Percentiles rank a stretch among this genome's conserved stretches.
phyloP scores from a whole-genome alignment of 2,888 invertebrate genomes.

The Dysmachus trigonus region DNA sequence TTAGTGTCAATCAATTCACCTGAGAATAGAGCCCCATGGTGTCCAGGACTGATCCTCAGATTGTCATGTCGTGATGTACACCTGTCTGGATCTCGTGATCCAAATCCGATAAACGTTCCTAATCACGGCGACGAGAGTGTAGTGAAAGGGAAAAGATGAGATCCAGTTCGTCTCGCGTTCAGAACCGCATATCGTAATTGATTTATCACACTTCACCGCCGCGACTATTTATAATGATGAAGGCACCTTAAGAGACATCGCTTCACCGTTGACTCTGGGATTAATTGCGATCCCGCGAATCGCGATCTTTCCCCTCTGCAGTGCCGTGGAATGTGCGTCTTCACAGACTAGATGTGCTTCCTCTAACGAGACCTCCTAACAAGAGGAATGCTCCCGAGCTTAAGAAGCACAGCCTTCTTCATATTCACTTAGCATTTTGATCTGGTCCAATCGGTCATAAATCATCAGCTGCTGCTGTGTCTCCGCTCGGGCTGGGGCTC shows the following conservation, averaged over 20 bases:
- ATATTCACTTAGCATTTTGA: slow-evolving; percentile 19
- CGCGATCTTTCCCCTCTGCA: not conserved
- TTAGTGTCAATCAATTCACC: slow-evolving; percentile 20
- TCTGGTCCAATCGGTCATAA: slow-evolving; percentile 28
- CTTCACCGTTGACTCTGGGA: not conserved
- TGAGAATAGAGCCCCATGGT: not conserved
- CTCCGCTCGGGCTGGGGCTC: not conserved
- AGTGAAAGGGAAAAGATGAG: slow-evolving; percentile 2
- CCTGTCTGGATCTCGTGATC: not conserved
- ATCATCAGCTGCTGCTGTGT: slow-evolving; percentile 17
- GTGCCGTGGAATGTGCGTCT: not conserved
- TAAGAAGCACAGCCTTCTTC: not conserved
- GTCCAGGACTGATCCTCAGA: not conserved
- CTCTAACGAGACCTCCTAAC: slow-evolving; percentile 19
- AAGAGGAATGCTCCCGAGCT: not conserved
- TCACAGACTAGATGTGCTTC: not conserved
- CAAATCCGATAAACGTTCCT: slow-evolving; percentile 26
- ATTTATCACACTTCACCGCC: slow-evolving; percentile 16
- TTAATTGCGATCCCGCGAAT: not conserved
- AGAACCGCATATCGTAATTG: slow-evolving; percentile 4
- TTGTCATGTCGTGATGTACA: slow-evolving; percentile 7
- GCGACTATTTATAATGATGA: not conserved
- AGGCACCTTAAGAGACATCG: not conserved
- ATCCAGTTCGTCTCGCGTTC: not conserved
- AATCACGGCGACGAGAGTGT: slow-evolving; percentile 2